Evolutionary conservation across 1,140 invertebrate genomes (phyloP), one percentile per base, ranked within the genome.

Genomic region (Catajapyx aquilonaris): DNA sequence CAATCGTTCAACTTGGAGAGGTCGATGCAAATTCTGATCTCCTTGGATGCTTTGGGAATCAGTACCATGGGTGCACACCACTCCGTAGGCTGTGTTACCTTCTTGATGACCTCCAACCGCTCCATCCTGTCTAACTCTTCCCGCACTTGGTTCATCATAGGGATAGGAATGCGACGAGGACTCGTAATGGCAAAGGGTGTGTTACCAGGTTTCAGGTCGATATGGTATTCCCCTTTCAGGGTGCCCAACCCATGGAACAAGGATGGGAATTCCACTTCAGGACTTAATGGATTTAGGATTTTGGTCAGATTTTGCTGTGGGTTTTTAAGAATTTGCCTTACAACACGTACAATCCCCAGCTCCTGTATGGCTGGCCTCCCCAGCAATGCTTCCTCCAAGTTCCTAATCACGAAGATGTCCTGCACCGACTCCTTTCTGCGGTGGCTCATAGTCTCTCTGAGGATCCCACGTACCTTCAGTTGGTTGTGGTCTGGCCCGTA

Each of bases 1-100:
- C 41, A 44, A 33, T 39, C 30, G 39, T 57, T 59, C 13, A 58
- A 40, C 32, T 48, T 31, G 20, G 41, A 47, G 20, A 52, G 55
- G 41, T 64, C 56, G 13, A 55, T 46, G 39, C 55, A 60, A 0
- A 64, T 20, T 11, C 59, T 34, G 4, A 57, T 32, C n/a, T 39
- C 42, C 5, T 48, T 49, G 38, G 54, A 46, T 30, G 41, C 35
- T 43, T 63, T 62, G 28, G 45, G 44, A 5, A 57, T 51, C 16
- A 51, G 40, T 1, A 62, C 48, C 21, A 57, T 42, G 18, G 54
- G 54, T 18, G 51, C 46, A 11, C 51, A 47, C 59, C 60, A 65
- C 28, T 50, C 46, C 10, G 43, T 48, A 17, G 44, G 44, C 31
- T 46, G 40, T 38, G 50, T 46, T 28, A 53, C 47, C 46, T 48